Percentiles rank a stretch among this genome's conserved stretches.
phyloP scores from a whole-genome alignment of 2,888 invertebrate genomes.

The Baronia brevicornis region DNA sequence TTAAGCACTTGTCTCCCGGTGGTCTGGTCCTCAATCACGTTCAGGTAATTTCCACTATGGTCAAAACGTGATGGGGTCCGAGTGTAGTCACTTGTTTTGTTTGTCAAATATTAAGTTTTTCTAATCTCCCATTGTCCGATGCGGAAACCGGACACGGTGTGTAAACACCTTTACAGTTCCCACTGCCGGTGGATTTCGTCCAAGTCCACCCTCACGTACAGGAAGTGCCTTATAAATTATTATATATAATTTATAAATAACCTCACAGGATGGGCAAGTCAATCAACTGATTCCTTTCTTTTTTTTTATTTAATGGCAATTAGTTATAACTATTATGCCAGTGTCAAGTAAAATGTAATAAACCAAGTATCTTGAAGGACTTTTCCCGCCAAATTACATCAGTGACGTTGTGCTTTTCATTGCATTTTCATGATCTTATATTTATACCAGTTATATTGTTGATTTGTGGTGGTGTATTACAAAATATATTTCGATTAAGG shows the following conservation, averaged over 20 bases:
- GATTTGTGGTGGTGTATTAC: too few species aligned
- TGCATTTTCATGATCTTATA: too few species aligned
- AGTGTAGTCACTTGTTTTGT: conserved; percentile 6
- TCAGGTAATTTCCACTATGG: neutral
- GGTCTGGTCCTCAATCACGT: neutral
- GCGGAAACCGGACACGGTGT: conserved; percentile 16
- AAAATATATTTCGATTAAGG: too few species aligned
- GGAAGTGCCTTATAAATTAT: conserved; percentile 10
- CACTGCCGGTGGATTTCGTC: conserved; percentile 2
- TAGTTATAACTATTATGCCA: too few species aligned
- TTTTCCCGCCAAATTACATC: too few species aligned
- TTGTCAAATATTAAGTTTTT: conserved; percentile 5
- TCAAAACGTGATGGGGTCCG: conserved; percentile 10
- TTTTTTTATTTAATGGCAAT: too few species aligned
- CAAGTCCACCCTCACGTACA: conserved; percentile 12
- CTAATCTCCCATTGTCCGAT: conserved; percentile 5
- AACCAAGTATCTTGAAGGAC: too few species aligned
- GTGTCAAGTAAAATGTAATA: too few species aligned
- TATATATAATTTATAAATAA: conserved; percentile 7
- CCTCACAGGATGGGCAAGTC: conserved; percentile 2
- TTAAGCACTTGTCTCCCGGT: neutral
- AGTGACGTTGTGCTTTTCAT: too few species aligned
- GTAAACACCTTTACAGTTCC: conserved; percentile 20
- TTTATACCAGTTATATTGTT: too few species aligned
- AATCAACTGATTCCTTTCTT: too few species aligned